A percentile compares a stretch with the other conserved stretches of the same genome.
phyloP scores from a whole-genome alignment of 1,140 invertebrate species.

The Schlechtendalia chinensis region DNA sequence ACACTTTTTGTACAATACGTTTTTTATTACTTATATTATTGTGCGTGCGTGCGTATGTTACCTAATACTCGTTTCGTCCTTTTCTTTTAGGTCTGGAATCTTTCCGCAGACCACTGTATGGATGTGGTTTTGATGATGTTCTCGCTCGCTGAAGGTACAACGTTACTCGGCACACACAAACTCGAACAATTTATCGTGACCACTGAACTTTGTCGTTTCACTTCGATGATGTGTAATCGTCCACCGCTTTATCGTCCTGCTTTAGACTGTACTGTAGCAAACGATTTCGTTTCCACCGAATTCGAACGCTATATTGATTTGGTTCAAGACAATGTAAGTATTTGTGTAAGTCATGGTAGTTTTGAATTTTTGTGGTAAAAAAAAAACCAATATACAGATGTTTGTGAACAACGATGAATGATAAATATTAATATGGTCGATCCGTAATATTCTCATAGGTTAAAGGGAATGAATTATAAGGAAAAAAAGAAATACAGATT shows the following conservation, averaged over 20 bases:
- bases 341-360: not conserved
- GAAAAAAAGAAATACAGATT: too few relatives aligned
- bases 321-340: constrained; percentile 36
- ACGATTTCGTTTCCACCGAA: constrained; percentile 45
- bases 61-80: too few relatives aligned
- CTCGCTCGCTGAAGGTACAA: constrained; percentile 38
- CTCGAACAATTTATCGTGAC: constrained; percentile 46
- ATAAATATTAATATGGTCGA: too few relatives aligned
- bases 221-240: constrained; percentile 39
- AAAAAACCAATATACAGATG: too few relatives aligned
- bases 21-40: not conserved
- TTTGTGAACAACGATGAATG: too few relatives aligned
- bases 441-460: too few relatives aligned
- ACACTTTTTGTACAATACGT: not conserved
- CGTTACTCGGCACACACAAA: constrained; percentile 44
- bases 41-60: not conserved
- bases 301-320: constrained; percentile 46
- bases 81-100: constrained; percentile 32
- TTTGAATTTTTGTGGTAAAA: too few relatives aligned
- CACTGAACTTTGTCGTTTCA: constrained; percentile 39
- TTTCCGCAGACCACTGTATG: constrained; percentile 44
- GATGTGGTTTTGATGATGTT: constrained; percentile 47
- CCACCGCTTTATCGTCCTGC: constrained; percentile 34
- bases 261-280: constrained; percentile 41
- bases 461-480: too few relatives aligned